Percentiles rank a stretch among this genome's conserved stretches.
phyloP scores from a whole-genome alignment of 2,113 vertebrate species.

The Nothoprocta perdicaria region DNA sequence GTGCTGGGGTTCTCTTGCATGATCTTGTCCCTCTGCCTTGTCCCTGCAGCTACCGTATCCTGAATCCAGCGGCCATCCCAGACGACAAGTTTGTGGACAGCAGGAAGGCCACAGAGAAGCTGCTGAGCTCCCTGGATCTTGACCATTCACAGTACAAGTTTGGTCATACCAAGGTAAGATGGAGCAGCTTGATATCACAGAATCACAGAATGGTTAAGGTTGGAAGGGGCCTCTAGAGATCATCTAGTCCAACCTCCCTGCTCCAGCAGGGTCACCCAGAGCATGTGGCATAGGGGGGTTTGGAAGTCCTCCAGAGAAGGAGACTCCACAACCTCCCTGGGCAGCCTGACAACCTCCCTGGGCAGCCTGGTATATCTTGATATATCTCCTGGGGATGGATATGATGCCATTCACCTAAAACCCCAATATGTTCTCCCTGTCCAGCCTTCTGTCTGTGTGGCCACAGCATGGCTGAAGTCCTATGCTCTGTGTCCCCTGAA shows the following conservation, averaged over 20 bases:
- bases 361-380: no score
- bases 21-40: not conserved
- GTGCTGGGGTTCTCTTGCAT: not conserved
- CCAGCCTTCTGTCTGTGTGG: not conserved
- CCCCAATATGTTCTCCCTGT: accelerated
- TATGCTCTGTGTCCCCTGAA: not conserved
- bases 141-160: conserved; percentile 83
- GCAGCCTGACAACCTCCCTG: no score
- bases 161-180: conserved; percentile 83
- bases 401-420: not conserved
- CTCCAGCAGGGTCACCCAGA: no score
- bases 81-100: conserved; percentile 94
- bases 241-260: no score
- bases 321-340: no score
- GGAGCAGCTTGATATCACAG: not conserved
- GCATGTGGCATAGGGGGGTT: no score
- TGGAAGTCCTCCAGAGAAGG: no score
- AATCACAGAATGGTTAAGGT: no score
- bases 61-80: conserved; percentile 91
- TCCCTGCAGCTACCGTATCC: conserved; percentile 87
- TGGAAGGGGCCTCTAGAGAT: no score
- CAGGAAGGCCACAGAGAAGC: conserved; percentile 81
- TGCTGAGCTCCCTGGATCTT: conserved; percentile 81
- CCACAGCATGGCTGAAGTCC: not conserved
- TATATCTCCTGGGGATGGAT: not conserved